These are phyloP conservation scores for Brachypteracias leptosomus DNA, from an alignment of 2,113 vertebrate species.

Conservation along the genomic window DNA sequence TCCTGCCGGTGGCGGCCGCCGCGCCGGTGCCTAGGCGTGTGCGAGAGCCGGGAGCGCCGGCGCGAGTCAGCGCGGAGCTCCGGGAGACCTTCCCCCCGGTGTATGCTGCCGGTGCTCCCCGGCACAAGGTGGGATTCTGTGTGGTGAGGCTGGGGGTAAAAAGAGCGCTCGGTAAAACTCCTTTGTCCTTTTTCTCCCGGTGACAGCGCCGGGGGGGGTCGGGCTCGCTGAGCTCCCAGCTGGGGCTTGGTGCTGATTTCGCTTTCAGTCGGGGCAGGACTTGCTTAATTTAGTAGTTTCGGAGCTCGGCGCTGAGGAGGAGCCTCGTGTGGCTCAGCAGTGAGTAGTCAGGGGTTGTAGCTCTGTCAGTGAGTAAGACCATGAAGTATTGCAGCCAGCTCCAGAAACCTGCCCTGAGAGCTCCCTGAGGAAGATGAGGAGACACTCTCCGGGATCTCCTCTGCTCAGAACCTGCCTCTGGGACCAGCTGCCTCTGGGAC, in stretches of 20 bases:
- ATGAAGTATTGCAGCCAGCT: fast-evolving
- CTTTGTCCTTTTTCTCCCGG: fast-evolving
- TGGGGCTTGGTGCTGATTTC: too few species aligned
- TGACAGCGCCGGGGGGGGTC: fast-evolving
- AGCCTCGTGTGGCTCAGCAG: background rate
- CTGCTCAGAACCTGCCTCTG: fast-evolving
- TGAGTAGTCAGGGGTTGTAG: background rate
- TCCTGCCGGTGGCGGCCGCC: background rate
- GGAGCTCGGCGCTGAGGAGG: background rate
- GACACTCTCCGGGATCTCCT: background rate
- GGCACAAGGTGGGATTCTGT: background rate
- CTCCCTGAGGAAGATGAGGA: background rate
- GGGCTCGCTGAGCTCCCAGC: fast-evolving
- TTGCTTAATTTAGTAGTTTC: background rate
- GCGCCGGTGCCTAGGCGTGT: background rate
- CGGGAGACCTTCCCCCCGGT: background rate
- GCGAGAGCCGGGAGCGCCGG: background rate
- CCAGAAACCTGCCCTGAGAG: fast-evolving
- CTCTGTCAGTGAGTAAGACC: background rate
- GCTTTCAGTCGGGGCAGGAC: background rate
- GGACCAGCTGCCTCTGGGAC: background rate
- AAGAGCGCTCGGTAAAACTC: fast-evolving
- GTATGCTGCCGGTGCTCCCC: background rate
- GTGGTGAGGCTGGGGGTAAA: too few species aligned
- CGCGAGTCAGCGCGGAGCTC: background rate